Base-by-base conservation (phyloP, 2,797 vertebrate genomes). In the Sphaeramia orbicularis region DNA sequence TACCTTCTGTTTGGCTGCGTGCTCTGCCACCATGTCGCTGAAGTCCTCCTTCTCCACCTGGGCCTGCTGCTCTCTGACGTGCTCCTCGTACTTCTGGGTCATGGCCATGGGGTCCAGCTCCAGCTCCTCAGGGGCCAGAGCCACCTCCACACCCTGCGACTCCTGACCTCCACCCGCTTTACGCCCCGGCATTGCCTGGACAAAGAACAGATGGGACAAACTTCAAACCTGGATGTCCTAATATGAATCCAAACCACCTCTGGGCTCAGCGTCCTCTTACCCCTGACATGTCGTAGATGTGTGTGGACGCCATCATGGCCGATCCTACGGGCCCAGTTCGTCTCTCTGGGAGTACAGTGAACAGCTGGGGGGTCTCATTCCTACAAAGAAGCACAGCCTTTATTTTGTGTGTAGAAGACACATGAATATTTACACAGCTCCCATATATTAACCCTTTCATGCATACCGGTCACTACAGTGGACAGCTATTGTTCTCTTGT, bases 11-110 rank as follows among this genome's bases (percentile, higher is more conserved):
- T 97, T 98, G 81, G 97, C 97, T 0, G 96, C 96, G 1, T 98
- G 97, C 54, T 98, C 96, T 0, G 97, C 97, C 92, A 97, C 97
- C 96, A 98, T 98, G 93, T 98, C 97, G 6, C 97, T 98, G 87
- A 98, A 98, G 84, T 98, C 97, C 81, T 98, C 96, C 70, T 97
- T 98, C 92, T 97, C 96, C 87, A 97, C 96, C 91, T 98, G 96
- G 2, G 96, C 96, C 92, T 98, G 96, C 91, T 97, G 96, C 86
- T 98, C 96, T 6, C 97, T 68, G 41, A 98, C 96, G 0, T 96
- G 95, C 83, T 97, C 96, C 88, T 97, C 96, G 10, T 97, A 98
- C 86, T 98, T 98, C 89, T 97, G 96, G 0, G 97, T 98, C 96
- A 98, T 98, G 79, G 97, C 97, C 91, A 96, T 96, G 7, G 96